A percentile compares a stretch with the other conserved stretches of the same genome.
phyloP scores from a whole-genome alignment of 1,140 invertebrate species.

The Cheumatopsyche charites region DNA sequence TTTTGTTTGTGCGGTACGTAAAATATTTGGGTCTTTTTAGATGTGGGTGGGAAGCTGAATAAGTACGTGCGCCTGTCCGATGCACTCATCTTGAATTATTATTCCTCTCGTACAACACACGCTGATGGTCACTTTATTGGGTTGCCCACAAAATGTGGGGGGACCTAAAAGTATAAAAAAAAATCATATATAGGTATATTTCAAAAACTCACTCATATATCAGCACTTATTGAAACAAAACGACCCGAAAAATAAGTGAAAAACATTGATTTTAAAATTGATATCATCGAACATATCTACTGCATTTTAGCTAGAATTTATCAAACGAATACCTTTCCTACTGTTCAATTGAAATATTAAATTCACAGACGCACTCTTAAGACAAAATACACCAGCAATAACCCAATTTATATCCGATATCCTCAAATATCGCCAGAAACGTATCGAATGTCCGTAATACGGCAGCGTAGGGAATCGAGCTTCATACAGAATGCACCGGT shows the following conservation, averaged over 20 bases:
- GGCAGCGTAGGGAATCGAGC: background rate
- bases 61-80: constrained; percentile 26
- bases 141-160: constrained; percentile 17
- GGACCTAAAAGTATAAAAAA: background rate
- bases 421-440: too few relatives aligned
- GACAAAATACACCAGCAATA: too few relatives aligned
- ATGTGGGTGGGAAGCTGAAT: background rate
- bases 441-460: too few relatives aligned
- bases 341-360: too few relatives aligned
- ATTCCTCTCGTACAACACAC: constrained; percentile 39
- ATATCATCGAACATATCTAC: too few relatives aligned
- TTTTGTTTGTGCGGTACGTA: too few relatives aligned
- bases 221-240: constrained; percentile 23
- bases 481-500: constrained; percentile 46
- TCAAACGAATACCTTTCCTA: too few relatives aligned
- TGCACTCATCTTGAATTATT: constrained; percentile 39
- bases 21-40: too few relatives aligned
- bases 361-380: too few relatives aligned
- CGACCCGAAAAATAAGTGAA: background rate
- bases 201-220: background rate
- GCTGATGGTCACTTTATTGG: constrained; percentile 46
- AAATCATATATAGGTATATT: background rate
- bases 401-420: too few relatives aligned
- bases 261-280: too few relatives aligned
- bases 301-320: too few relatives aligned